Percentiles rank a stretch among this genome's conserved stretches.
Evolutionary conservation across 2,113 vertebrate species (phyloP).

Genomic region (Scophthalmus maximus): DNA sequence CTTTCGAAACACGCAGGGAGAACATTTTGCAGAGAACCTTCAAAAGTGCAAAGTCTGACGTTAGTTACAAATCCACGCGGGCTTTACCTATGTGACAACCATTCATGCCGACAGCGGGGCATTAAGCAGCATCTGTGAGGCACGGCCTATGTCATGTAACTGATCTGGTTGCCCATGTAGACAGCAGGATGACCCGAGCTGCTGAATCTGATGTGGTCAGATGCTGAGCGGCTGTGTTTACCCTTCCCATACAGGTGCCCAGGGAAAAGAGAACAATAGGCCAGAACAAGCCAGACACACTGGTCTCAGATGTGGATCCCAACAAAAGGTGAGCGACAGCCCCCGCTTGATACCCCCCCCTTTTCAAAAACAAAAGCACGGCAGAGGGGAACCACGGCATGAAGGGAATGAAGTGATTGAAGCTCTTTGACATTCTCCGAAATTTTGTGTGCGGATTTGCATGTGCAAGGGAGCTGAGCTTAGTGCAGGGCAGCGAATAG

Average conservation of each 20-base stretch:
- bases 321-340: conserved; percentile 90
- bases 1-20: neutral
- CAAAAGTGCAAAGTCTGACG: neutral
- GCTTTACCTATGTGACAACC: conserved; percentile 1
- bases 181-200: conserved; percentile 47
- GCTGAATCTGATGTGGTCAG: conserved; percentile 81
- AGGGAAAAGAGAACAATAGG: conserved; percentile 92
- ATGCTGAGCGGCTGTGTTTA: conserved; percentile 82
- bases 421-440: conserved; percentile 14
- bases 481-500: neutral
- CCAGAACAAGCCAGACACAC: conserved; percentile 88
- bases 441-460: neutral
- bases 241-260: conserved; percentile 88
- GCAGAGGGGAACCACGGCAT: conserved; percentile 16
- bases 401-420: conserved; percentile 3
- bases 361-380: conserved; percentile 44
- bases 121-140: conserved; percentile 60
- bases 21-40: neutral
- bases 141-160: conserved; percentile 55
- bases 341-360: conserved; percentile 21
- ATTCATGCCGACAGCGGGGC: neutral
- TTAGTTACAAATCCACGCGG: conserved; percentile 9
- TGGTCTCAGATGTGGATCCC: conserved; percentile 93
- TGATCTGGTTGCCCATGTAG: conserved; percentile 52
- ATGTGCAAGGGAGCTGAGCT: neutral